phyloP scores from a whole-genome alignment of 2,888 invertebrate species.

The Tipula unca region DNA sequence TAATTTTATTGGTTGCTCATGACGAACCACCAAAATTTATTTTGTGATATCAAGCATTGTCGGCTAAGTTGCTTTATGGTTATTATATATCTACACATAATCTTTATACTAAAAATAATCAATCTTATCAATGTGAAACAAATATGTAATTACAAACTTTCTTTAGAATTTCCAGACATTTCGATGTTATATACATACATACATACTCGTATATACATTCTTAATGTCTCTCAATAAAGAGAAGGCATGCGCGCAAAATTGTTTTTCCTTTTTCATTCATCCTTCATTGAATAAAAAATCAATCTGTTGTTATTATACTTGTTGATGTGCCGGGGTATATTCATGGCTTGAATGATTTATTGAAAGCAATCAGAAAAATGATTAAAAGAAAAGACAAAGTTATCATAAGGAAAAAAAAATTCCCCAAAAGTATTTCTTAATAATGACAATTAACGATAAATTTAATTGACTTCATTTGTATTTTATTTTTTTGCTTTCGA shows the following conservation, averaged over 20 bases:
- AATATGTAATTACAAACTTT: not conserved
- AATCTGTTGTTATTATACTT: not conserved
- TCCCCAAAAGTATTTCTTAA: not conserved
- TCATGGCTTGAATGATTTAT: not conserved
- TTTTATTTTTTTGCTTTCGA: not conserved
- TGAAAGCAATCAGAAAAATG: not conserved
- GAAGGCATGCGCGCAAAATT: not conserved
- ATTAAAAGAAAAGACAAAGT: not conserved
- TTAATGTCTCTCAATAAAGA: not conserved
- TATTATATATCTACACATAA: no score
- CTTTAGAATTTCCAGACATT: not conserved
- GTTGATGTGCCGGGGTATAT: not conserved
- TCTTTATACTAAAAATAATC: not conserved
- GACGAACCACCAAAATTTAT: no score
- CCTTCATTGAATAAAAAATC: not conserved
- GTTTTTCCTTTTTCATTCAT: not conserved
- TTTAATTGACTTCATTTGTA: not conserved
- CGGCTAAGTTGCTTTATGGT: no score
- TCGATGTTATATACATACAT: no score
- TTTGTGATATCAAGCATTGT: no score
- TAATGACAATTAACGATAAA: not conserved
- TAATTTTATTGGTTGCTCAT: no score
- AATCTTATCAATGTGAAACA: not conserved
- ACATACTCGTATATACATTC: no score
- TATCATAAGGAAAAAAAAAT: not conserved